Percentiles rank a stretch among this genome's conserved stretches.
These are phyloP conservation scores for Lasiurus borealis DNA, from an alignment of 2,113 vertebrate species.

Conservation along the genomic window DNA sequence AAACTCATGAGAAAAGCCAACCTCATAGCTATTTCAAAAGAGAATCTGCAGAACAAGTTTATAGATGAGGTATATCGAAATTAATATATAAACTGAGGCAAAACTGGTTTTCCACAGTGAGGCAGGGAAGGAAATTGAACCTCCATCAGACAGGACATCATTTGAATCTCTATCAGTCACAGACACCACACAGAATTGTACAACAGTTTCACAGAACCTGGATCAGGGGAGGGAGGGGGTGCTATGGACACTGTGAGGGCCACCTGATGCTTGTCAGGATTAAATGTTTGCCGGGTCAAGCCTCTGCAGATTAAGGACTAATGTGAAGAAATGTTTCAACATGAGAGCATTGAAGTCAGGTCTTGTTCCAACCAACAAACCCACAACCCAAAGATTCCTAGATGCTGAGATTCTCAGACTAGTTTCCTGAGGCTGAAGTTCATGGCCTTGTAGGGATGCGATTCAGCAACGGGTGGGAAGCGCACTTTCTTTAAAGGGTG, in stretches of 20 bases:
- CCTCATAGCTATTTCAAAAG: background rate
- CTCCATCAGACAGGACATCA: background rate
- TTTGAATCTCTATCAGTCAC: background rate
- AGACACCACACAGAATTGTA: background rate
- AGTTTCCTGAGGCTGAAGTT: background rate
- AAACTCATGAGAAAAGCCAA: background rate
- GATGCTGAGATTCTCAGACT: background rate
- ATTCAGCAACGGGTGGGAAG: background rate
- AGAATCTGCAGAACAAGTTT: background rate
- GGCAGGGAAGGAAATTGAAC: background rate
- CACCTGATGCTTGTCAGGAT: background rate
- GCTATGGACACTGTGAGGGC: background rate
- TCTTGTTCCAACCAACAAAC: background rate
- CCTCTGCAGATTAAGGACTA: background rate
- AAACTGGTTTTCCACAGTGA: background rate
- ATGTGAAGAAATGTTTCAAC: background rate
- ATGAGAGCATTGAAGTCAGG: background rate
- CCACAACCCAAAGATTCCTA: background rate
- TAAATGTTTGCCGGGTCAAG: background rate
- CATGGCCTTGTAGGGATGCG: background rate
- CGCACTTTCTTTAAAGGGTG: background rate
- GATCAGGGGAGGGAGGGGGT: background rate
- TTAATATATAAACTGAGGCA: background rate
- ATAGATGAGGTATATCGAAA: background rate
- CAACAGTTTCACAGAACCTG: background rate